phyloP scores from a whole-genome alignment of 2,888 invertebrate species.

The Phortica okadai region DNA sequence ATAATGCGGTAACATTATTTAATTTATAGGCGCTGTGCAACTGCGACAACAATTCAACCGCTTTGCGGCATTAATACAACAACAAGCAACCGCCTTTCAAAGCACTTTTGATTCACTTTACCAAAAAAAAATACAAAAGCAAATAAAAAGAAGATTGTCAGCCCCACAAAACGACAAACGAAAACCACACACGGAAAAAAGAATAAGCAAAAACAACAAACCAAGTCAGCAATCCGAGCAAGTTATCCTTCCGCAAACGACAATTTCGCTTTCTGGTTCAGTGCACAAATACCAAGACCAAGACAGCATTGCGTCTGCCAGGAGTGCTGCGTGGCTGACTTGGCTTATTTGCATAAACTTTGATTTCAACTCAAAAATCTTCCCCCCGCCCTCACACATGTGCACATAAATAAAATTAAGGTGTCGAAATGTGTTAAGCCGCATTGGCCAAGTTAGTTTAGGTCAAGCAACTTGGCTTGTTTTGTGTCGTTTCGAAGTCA shows the following conservation, averaged over 20 bases:
- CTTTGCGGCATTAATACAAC: not conserved
- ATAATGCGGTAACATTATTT: slow-evolving; percentile 19
- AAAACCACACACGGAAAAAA: not conserved
- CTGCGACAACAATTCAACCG: not conserved
- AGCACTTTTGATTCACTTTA: slow-evolving; percentile 9
- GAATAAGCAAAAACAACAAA: not conserved
- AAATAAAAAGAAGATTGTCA: not conserved
- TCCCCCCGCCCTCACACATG: not conserved
- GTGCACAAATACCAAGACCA: slow-evolving; percentile 22
- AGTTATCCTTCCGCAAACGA: not conserved
- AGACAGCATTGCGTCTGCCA: not conserved
- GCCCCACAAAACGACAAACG: too few species aligned
- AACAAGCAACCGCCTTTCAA: not conserved
- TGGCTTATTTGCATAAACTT: slow-evolving; percentile 13
- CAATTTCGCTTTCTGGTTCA: slow-evolving; percentile 17
- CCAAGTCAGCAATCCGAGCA: not conserved
- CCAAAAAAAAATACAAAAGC: too few species aligned
- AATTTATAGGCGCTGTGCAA: slow-evolving; percentile 22
- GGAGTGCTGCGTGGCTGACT: not conserved
- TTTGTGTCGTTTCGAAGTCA: not conserved
- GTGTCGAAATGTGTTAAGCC: not conserved
- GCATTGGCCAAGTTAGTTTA: slow-evolving; percentile 1
- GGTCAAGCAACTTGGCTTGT: not conserved
- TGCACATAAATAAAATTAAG: slow-evolving; percentile 23
- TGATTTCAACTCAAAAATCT: not conserved